A percentile compares a stretch with the other conserved stretches of the same genome.
Conservation (phyloP, 2,888 invertebrate species). For the Acleris laterana region DNA sequence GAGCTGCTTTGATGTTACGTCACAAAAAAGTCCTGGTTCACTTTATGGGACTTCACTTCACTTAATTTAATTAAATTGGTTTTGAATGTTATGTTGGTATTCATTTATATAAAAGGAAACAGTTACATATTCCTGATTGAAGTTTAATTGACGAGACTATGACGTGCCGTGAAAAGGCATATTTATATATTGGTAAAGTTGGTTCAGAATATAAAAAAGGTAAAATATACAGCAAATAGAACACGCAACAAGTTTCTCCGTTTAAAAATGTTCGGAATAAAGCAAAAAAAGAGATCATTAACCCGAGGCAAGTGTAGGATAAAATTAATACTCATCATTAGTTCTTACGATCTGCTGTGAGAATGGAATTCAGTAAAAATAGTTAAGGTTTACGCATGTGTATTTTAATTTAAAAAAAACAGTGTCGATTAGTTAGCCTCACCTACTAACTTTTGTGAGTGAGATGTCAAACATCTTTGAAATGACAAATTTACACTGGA, state of each 20-base stretch:
- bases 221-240: conserved; percentile 19
- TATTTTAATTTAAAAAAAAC: neutral
- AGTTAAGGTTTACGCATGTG: conserved; percentile 1
- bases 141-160: too few species aligned
- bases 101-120: too few species aligned
- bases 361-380: conserved; percentile 27
- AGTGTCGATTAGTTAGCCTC: neutral
- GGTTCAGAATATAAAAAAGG: too few species aligned
- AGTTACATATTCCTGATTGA: too few species aligned
- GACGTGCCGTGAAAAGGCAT: too few species aligned
- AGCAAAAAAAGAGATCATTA: conserved; percentile 32
- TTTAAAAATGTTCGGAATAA: conserved; percentile 28
- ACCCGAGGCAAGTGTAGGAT: conserved; percentile 35
- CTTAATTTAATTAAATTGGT: neutral
- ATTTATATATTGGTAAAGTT: too few species aligned
- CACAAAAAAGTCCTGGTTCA: neutral
- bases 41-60: too few species aligned
- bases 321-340: conserved; percentile 37
- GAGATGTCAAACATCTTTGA: too few species aligned
- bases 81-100: too few species aligned
- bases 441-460: too few species aligned
- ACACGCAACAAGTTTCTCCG: conserved; percentile 11
- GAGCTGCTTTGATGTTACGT: neutral
- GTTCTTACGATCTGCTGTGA: conserved; percentile 26
- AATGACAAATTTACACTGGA: too few species aligned